Evolutionary conservation across 2,797 vertebrate species (phyloP).

Genomic region (Melanogrammus aeglefinus): DNA sequence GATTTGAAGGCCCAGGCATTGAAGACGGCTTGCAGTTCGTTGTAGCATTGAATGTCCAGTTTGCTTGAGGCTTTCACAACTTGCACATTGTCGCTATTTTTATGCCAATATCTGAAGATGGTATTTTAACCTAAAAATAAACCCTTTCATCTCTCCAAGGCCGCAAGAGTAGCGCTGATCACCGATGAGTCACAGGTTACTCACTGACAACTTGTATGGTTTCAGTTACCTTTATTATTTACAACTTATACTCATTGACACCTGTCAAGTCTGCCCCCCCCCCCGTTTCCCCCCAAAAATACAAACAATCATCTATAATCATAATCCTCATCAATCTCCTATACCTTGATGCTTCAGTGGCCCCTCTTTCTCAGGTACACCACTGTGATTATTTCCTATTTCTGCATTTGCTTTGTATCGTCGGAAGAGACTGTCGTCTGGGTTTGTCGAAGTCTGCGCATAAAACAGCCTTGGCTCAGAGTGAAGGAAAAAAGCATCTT

Average conservation of each 20-base stretch:
- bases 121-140: background rate
- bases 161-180: background rate
- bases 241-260: background rate
- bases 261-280: background rate
- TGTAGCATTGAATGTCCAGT: background rate
- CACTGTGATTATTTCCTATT: background rate
- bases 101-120: background rate
- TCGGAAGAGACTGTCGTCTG: slow-evolving; percentile 10
- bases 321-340: too few relatives aligned
- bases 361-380: background rate
- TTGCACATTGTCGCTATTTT: background rate
- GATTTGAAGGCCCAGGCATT: background rate
- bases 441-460: slow-evolving; percentile 32
- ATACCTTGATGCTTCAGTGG: background rate
- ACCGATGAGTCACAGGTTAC: background rate
- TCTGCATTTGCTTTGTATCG: background rate
- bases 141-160: background rate
- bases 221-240: too few relatives aligned
- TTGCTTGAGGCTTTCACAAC: background rate
- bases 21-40: background rate
- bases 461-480: slow-evolving; percentile 26
- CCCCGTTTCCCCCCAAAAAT: background rate
- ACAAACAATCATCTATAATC: background rate
- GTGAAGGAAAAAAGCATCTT: slow-evolving; percentile 35
- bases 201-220: background rate